Conservation (phyloP, 1,140 invertebrate genomes). For the Melanaphis sacchari region DNA sequence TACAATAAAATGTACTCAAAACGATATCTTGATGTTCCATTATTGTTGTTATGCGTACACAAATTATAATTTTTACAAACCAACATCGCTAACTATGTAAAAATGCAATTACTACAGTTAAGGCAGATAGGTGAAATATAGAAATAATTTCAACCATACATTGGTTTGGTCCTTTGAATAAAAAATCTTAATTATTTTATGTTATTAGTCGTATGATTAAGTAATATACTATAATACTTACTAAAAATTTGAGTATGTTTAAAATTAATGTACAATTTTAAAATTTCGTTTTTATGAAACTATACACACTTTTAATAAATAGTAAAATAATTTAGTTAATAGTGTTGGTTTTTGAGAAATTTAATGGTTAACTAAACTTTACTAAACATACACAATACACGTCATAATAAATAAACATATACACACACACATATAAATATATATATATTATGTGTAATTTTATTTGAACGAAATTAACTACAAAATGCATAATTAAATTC, state of each 20-base stretch:
- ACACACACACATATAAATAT: no score
- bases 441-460: no score
- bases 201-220: no score
- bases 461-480: no score
- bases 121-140: neutral
- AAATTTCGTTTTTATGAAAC: neutral
- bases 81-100: neutral
- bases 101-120: neutral
- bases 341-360: neutral
- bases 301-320: neutral
- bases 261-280: neutral
- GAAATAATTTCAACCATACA: neutral
- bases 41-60: neutral
- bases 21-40: neutral
- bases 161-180: neutral
- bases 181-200: neutral
- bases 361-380: neutral
- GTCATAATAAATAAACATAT: no score
- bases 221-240: no score
- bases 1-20: neutral
- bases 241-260: neutral
- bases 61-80: neutral
- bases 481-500: no score
- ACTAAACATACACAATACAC: neutral
- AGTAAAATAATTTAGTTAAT: neutral